Base-by-base conservation (phyloP, 2,888 invertebrate genomes). In the Morinoia aosen region DNA sequence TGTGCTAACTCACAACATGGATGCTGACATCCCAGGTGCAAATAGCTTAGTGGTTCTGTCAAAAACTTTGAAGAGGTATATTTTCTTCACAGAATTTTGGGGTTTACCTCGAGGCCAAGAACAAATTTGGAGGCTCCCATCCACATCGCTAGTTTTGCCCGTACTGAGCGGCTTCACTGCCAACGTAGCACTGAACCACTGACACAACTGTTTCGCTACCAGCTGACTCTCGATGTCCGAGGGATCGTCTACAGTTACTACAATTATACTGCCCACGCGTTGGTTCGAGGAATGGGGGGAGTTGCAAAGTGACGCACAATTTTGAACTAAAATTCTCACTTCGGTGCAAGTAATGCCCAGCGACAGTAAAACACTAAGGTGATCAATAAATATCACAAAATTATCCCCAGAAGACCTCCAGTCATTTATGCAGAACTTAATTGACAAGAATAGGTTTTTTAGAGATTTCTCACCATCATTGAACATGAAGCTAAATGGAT, bases 401-500 rank as follows among this genome's bases (percentile, higher is more conserved):
- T 91, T 76, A 58, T 95, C 57, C 48, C 57, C 57, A 58, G 58
- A 61, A 58, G 95, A 95, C 57, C 88, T 94, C 95, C 96, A 96
- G n/a, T 95, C 91, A 40, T 96, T 12, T 57, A 96, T 95, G 76
- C 95, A 93, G 88, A 95, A 61, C 25, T 91, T 95, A 48, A 96
- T 88, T 7, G 95, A 48, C 7, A 91, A 56, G 56, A 95, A 96
- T n/a, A 96, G 88, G 76, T 96, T 95, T 57, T 88, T 95, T 16
- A 96, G 93, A 33, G 95, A 95, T 94, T 95, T 39, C n/a, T 95
- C 58, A 58, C 56, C 58, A 48, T 94, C 39, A 14, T 95, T 88
- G 40, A 88, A 76, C 58, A 96, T 93, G 95, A 96, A 96, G 76
- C 39, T 95, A 88, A 96, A 96, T 4, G 95, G 95, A 95, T 96